Evolutionary conservation across 2,113 vertebrate species (phyloP).

Genomic region (Tyrannus savana): DNA sequence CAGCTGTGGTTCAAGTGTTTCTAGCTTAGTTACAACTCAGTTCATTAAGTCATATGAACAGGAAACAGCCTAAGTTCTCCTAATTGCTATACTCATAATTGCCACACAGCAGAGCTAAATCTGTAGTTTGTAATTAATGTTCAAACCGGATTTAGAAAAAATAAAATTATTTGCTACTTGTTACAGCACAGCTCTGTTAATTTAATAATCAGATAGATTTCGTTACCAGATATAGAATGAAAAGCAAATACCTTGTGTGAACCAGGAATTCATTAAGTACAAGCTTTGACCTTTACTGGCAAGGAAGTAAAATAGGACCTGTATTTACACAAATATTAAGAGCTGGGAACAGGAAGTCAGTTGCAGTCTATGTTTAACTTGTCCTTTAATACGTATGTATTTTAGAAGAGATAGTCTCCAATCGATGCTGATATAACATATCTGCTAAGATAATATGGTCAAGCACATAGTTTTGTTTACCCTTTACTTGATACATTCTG

Average conservation of each 20-base stretch:
- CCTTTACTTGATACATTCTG: not conserved
- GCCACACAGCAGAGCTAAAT: not conserved
- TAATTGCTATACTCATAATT: not conserved
- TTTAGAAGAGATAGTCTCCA: not conserved
- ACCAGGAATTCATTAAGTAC: conserved; percentile 16
- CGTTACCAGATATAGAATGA: not conserved
- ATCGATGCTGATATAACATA: not conserved
- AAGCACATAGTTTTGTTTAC: not conserved
- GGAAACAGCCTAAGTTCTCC: not conserved
- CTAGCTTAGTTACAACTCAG: not conserved
- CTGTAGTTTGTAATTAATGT: not conserved
- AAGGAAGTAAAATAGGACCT: conserved; percentile 28
- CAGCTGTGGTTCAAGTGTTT: not conserved
- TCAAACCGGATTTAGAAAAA: not conserved
- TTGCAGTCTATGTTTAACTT: conserved; percentile 17
- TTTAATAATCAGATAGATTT: conserved; percentile 19
- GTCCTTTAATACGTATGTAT: conserved; percentile 9
- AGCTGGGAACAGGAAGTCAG: conserved; percentile 19
- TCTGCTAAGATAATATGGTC: not conserved
- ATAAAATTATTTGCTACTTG: not conserved
- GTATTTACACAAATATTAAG: conserved; percentile 43
- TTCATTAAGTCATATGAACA: not conserved
- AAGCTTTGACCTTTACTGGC: conserved; percentile 18
- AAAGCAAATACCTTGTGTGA: conserved; percentile 40
- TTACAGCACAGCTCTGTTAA: conserved; percentile 18